Percentiles rank a stretch among this genome's conserved stretches.
Conservation (phyloP, 2,797 vertebrate genomes). For the Loris lydekkerianus region DNA sequence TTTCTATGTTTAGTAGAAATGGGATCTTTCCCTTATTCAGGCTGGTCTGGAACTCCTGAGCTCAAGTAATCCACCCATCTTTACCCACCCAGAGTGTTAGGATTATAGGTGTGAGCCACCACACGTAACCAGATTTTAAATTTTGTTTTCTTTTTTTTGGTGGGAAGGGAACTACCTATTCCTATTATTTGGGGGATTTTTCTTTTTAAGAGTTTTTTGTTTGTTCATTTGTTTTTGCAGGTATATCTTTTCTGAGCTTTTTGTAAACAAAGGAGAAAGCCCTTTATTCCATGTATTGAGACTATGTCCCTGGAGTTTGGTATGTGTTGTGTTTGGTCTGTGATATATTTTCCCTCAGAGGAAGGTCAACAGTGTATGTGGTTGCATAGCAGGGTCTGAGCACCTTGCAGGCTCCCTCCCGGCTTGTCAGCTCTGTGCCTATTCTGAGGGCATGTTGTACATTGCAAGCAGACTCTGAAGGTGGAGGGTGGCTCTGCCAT, state of each 20-base stretch:
- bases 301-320: background rate
- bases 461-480: conserved; percentile 8
- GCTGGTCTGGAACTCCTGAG: too few species aligned
- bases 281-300: background rate
- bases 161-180: background rate
- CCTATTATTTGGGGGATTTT: background rate
- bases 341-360: background rate
- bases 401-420: background rate
- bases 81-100: too few species aligned
- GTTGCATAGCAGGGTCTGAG: background rate
- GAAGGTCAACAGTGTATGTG: background rate
- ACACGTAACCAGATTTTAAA: background rate
- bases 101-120: too few species aligned
- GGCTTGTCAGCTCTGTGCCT: background rate
- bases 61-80: too few species aligned
- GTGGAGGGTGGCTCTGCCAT: background rate
- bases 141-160: background rate
- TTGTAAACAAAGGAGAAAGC: background rate
- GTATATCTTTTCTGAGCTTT: background rate
- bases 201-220: background rate
- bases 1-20: too few species aligned
- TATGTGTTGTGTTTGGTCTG: background rate
- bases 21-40: too few species aligned
- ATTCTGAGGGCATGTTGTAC: background rate
- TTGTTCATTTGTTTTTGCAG: background rate